A percentile compares a stretch with the other conserved stretches of the same genome.
These are phyloP conservation scores for Habropoda laboriosa DNA, from an alignment of 1,140 invertebrate species.

Conservation along the genomic window DNA sequence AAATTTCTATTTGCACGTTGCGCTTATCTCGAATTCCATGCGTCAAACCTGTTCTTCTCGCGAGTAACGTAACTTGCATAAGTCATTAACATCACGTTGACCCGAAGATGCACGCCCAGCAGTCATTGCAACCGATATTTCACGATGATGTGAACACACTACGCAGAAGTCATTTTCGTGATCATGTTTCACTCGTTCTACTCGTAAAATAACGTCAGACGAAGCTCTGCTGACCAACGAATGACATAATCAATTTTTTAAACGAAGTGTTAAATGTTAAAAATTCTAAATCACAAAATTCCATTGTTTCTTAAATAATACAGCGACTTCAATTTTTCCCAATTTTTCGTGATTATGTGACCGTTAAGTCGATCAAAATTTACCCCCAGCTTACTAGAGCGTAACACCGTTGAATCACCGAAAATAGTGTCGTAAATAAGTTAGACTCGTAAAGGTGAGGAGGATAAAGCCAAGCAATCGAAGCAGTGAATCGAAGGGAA, in stretches of 20 bases:
- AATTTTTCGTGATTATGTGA: neutral
- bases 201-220: neutral
- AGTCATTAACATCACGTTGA: conserved; percentile 59
- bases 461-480: neutral
- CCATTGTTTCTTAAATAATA: neutral
- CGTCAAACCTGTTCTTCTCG: conserved; percentile 34
- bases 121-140: conserved; percentile 48
- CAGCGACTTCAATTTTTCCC: neutral
- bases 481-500: neutral
- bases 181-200: neutral
- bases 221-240: too few relatives aligned
- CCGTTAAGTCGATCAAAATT: neutral
- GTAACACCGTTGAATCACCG: neutral
- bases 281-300: neutral
- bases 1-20: conserved; percentile 6
- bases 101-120: conserved; percentile 42
- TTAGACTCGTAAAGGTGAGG: neutral
- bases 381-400: neutral
- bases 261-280: too few relatives aligned
- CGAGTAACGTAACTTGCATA: conserved; percentile 29
- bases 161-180: conserved; percentile 65
- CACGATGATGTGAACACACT: too few relatives aligned
- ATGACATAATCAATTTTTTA: too few relatives aligned
- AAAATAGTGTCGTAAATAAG: neutral
- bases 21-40: conserved; percentile 11